Base-by-base conservation (phyloP, 2,888 invertebrate genomes). In the Hyles lineata region DNA sequence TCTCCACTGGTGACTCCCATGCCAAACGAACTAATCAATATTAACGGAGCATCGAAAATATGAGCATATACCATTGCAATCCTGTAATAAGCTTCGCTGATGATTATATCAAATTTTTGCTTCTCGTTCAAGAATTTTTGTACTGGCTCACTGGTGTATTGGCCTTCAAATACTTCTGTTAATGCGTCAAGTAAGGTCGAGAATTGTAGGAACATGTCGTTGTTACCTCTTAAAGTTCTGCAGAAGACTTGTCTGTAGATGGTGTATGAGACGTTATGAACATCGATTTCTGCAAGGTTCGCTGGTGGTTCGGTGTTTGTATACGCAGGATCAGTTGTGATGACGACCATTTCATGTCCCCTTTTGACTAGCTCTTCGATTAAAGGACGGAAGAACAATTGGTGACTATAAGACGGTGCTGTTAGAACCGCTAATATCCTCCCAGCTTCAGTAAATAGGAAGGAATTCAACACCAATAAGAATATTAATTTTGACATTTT, bases 271-370 rank as follows among this genome's bases (percentile, higher is more conserved):
- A 63, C n/a, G 21, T 67, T 23, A 67, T 67, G 63, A 11, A 67
- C 35, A 7, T 72, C 67, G 8, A 72, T 67, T 67, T 63, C 67
- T 17, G 58, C 67, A 2, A 67, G 55, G 32, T 72, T 72, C 25
- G 2, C 35, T 19, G 50, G 23, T 67, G 67, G 21, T 50, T 25
- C 7, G 23, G 7, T 43, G 23, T 43, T 50, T 11, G 50, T 1
- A 8, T 67, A 67, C 9, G 43, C 67, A 23, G 90, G 90, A 70
- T 90, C 73, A 21, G 92, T 72, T 0, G 92, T 90, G 6, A 90
- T 71, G 0, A 91, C 77, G 0, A 86, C 81, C 0, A 93, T 71
- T 63, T 92, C 82, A 67, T 94, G 92, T 4, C 92, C 93, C 17
- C 88, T 80, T 61, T 75, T 79, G 0, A 84, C 85, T 60, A 94